Conservation (phyloP, 2,797 vertebrate species). For the Orestias chungarensis region DNA sequence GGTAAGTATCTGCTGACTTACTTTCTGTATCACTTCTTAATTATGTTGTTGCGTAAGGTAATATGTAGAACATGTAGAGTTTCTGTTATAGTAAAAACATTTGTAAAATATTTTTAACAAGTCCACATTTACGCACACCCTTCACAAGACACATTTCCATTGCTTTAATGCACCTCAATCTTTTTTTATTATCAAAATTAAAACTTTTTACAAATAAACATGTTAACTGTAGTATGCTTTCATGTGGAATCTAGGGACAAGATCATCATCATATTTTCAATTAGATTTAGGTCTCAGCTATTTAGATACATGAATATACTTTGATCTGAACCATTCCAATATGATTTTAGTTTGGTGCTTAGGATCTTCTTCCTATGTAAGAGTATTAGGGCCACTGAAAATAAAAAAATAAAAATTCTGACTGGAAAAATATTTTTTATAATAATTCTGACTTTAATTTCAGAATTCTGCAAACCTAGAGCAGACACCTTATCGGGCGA, state of each 20-base stretch:
- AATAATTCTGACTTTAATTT: no score
- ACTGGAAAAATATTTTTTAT: no score
- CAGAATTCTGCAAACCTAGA: no score
- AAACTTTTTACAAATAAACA: background rate
- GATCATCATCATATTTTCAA: background rate
- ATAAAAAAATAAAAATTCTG: no score
- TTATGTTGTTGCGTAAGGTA: background rate
- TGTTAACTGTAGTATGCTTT: background rate
- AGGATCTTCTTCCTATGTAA: background rate
- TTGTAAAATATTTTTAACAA: background rate
- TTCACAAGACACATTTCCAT: background rate
- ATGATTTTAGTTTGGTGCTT: background rate
- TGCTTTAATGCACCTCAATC: background rate
- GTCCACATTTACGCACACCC: background rate
- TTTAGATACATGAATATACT: background rate
- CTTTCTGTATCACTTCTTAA: background rate
- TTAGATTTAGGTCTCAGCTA: background rate
- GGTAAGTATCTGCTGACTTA: conserved; percentile 44
- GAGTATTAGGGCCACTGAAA: no score
- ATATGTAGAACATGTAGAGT: background rate
- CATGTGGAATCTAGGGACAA: no score
- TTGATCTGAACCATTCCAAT: background rate
- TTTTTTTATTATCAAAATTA: no score
- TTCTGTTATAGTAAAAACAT: background rate
- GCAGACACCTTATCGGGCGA: no score